Evolutionary conservation across 2,797 vertebrate genomes (phyloP), one percentile per base, ranked within the genome.

Genomic region (Mus spretus): DNA sequence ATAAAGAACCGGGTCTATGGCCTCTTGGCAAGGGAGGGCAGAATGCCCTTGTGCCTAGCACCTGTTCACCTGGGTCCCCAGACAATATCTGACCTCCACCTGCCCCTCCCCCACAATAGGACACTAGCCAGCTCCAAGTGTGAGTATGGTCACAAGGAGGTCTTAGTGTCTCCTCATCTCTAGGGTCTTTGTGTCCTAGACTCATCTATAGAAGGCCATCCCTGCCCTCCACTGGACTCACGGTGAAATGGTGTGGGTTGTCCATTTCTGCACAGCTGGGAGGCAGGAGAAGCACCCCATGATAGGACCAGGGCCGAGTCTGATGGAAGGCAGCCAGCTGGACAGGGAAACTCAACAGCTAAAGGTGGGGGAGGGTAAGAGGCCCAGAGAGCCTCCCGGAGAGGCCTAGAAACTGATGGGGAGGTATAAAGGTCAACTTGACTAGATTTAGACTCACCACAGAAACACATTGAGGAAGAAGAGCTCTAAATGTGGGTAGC

Each of bases 71-170:
- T 37, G 5, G 26, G 59, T 31, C 63, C 47, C 17, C 44, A n/a
- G 57, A 4, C 47, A 4, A 37, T n/a, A 0, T 53, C 70, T 12
- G 61, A 13, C 15, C 55, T 65, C 55, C 0, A 0, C 40, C 65
- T 44, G 63, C 28, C 12, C 53, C 31, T 28, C 6, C 22, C 8
- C 34, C 20, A 28, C 28, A 4, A 6, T 31, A 1, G 24, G 2
- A 26, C 55, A 31, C 20, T 13, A 26, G 31, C 28, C 67, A 79
- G 89, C 83, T 75, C n/a, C 86, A 40, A 53, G 55, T 61, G 6
- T 12, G 40, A 55, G 40, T 40, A 28, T 34, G 70, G 63, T 57
- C 9, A 0, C 3, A 0, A 26, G 7, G 55, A 28, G 14, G 7
- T 59, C 77, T 81, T 55, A 22, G 22, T 20, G 59, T 61, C 65